phyloP scores from a whole-genome alignment of 1,140 invertebrate genomes.

The Mactra quadrangularis region DNA sequence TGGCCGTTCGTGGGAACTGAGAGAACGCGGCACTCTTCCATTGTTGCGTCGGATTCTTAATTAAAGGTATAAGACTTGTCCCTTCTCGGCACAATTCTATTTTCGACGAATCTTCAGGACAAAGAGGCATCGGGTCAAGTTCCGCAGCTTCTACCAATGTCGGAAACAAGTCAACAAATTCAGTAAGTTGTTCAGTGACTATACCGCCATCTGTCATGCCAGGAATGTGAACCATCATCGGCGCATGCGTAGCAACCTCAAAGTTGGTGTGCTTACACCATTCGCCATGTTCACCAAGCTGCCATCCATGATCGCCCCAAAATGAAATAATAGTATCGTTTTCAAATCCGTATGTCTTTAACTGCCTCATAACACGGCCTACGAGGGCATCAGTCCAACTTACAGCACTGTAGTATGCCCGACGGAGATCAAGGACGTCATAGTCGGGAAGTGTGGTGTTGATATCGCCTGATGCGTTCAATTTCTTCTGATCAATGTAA shows the following conservation, averaged over 20 bases:
- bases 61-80: conserved; percentile 85
- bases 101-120: conserved; percentile 82
- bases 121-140: conserved; percentile 85
- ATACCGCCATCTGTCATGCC: conserved; percentile 66
- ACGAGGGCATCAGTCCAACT: conserved; percentile 89
- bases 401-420: conserved; percentile 84
- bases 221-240: conserved; percentile 90
- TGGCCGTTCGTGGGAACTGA: conserved; percentile 92
- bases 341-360: conserved; percentile 84
- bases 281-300: conserved; percentile 91
- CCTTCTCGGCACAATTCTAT: conserved; percentile 88
- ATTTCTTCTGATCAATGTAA: conserved; percentile 23
- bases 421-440: conserved; percentile 32
- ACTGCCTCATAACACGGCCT: conserved; percentile 87
- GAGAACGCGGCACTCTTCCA: conserved; percentile 86
- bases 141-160: conserved; percentile 90
- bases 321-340: conserved; percentile 91
- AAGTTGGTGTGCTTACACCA: conserved; percentile 96
- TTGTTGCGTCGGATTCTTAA: conserved; percentile 25
- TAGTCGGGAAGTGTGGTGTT: conserved; percentile 47
- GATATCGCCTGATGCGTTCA: conserved; percentile 47
- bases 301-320: conserved; percentile 95
- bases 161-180: conserved; percentile 93
- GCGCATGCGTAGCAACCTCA: conserved; percentile 90
- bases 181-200: conserved; percentile 84